Evolutionary conservation across 2,113 vertebrate species (phyloP).

Genomic region (Rhinoderma darwinii): DNA sequence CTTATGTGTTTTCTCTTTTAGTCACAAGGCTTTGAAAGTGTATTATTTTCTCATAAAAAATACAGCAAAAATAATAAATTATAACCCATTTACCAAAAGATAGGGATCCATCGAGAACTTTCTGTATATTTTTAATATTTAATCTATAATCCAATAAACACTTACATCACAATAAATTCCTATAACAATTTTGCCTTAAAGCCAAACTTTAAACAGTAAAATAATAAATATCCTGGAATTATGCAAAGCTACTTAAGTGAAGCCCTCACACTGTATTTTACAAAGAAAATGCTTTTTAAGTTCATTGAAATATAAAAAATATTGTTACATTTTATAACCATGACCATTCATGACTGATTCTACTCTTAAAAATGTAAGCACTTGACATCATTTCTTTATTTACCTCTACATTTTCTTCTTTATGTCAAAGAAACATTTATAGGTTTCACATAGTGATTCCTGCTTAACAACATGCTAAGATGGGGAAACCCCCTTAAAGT

Average conservation of each 20-base stretch:
- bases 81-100: conserved; percentile 32
- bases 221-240: conserved; percentile 38
- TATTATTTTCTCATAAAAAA: conserved; percentile 26
- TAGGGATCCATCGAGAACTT: conserved; percentile 12
- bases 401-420: not conserved
- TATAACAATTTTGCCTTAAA: conserved; percentile 39
- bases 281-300: conserved; percentile 18
- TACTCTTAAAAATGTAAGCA: not conserved
- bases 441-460: too few species aligned
- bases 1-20: conserved; percentile 7
- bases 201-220: conserved; percentile 39
- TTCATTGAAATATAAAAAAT: not conserved
- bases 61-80: conserved; percentile 35
- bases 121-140: conserved; percentile 47
- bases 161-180: conserved; percentile 39
- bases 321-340: not conserved
- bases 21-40: not conserved
- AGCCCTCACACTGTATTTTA: not conserved
- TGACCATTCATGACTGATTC: not conserved
- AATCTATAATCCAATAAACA: conserved; percentile 52
- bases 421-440: not conserved
- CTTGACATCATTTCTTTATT: not conserved
- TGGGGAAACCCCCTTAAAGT: too few species aligned
- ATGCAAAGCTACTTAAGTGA: conserved; percentile 47
- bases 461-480: too few species aligned